Evolutionary conservation across 2,797 vertebrate genomes (phyloP), one percentile per base, ranked within the genome.

Genomic region (Pseudomugil gertrudae): DNA sequence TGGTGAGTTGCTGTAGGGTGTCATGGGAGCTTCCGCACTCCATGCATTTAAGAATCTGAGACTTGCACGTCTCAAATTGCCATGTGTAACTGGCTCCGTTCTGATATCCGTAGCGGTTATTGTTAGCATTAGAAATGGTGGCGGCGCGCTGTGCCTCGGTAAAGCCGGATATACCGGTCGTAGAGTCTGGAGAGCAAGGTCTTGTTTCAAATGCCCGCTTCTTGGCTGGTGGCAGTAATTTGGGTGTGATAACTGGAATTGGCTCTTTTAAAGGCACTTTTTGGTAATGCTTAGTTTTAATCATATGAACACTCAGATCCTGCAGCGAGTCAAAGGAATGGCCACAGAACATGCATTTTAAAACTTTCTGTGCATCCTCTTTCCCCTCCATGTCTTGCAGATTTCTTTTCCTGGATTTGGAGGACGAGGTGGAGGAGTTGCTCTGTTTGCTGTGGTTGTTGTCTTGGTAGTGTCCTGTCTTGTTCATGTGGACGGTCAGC

Each of bases 231-330:
- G 97, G 94, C 87, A 98, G 92, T 92, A 98, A 89, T 92, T 99
- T 99, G 29, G 95, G 96, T 29, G 96, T 94, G 81, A 99, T 91
- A 70, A 97, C 95, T 66, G 98, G 98, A 73, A 99, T 96, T 0
- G 98, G 98, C 94, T 99, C 98, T 94, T 99, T 99, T 92, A 99
- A 98, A 98, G 98, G 98, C 98, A 99, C 98, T 97, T 99, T 99
- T 95, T 99, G 98, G 95, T 99, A 99, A 96, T 99, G 98, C 92
- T 99, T 99, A 51, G 98, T 99, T 95, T 99, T 99, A 61, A 99
- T 99, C 98, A 99, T 99, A 78, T 99, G 98, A 84, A 99, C 98
- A 0, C 98, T 99, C 89, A 99, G 70, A 75, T 99, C 98, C 92
- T 99, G 98, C 70, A 99, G 95, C 5, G 98, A 99, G 79, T 99